These are phyloP conservation scores for Lota lota DNA, from an alignment of 2,113 vertebrate genomes.

Conservation along the genomic window DNA sequence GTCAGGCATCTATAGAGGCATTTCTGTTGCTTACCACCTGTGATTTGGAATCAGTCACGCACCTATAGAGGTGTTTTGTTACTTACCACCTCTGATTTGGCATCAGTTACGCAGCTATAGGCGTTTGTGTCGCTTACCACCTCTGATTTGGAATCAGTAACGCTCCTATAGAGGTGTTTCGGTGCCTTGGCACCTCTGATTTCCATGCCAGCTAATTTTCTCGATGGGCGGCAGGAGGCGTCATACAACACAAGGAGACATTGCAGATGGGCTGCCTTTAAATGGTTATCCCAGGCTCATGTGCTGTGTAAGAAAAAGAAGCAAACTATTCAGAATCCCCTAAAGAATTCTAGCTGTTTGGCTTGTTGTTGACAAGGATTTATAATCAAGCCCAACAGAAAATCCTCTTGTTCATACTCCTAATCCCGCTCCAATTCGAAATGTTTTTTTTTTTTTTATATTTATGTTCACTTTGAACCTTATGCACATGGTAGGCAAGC, in stretches of 20 bases:
- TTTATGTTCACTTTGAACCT: constrained; percentile 30
- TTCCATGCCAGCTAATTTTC: not conserved
- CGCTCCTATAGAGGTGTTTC: too few relatives aligned
- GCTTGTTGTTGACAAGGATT: constrained; percentile 39
- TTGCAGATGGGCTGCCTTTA: not conserved
- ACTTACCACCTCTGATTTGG: too few relatives aligned
- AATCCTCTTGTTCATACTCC: constrained; percentile 13
- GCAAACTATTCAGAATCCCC: constrained; percentile 3
- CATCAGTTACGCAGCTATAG: too few relatives aligned
- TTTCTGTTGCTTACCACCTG: too few relatives aligned
- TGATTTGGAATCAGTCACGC: too few relatives aligned
- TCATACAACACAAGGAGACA: constrained; percentile 16
- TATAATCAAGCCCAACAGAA: constrained; percentile 14
- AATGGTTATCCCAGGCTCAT: constrained; percentile 13
- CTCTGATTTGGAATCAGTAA: too few relatives aligned
- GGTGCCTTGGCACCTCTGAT: too few relatives aligned
- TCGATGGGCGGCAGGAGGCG: not conserved
- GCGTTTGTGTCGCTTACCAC: not conserved
- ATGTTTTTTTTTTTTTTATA: constrained; percentile 10
- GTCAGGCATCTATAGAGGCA: too few relatives aligned
- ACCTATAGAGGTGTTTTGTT: too few relatives aligned
- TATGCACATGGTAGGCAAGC: not conserved
- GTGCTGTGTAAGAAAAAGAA: not conserved
- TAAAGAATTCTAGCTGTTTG: constrained; percentile 16
- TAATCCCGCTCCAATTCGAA: constrained; percentile 29